phyloP scores from a whole-genome alignment of 2,113 vertebrate genomes.

The Vulpes ferrilata region DNA sequence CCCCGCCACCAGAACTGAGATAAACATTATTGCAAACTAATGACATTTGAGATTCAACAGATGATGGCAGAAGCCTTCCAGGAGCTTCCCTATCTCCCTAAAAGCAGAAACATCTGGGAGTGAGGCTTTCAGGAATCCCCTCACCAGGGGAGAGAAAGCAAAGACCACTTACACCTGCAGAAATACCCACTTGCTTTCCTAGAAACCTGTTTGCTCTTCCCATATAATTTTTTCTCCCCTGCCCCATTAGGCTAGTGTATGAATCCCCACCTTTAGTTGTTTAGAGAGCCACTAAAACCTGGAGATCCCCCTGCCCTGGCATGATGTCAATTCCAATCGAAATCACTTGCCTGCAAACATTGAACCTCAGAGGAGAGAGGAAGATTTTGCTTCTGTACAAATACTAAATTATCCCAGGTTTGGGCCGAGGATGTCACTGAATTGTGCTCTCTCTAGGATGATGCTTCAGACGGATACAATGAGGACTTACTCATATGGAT shows the following conservation, averaged over 20 bases:
- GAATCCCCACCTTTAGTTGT: neutral
- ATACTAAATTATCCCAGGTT: neutral
- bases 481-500: neutral
- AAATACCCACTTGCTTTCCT: neutral
- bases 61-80: neutral
- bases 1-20: neutral
- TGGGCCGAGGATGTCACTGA: neutral
- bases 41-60: neutral
- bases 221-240: neutral
- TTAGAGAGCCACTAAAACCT: neutral
- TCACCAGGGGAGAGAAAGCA: neutral
- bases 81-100: neutral
- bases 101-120: neutral
- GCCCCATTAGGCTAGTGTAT: neutral
- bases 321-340: neutral
- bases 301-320: rapidly evolving
- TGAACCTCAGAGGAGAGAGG: neutral
- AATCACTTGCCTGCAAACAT: neutral
- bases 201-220: neutral
- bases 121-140: neutral
- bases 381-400: neutral
- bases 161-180: neutral
- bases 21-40: neutral
- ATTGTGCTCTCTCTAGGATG: neutral
- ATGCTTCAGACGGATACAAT: neutral